Evolutionary conservation across 2,797 vertebrate genomes (phyloP).

Genomic region (Neosilurus mollespiculum): DNA sequence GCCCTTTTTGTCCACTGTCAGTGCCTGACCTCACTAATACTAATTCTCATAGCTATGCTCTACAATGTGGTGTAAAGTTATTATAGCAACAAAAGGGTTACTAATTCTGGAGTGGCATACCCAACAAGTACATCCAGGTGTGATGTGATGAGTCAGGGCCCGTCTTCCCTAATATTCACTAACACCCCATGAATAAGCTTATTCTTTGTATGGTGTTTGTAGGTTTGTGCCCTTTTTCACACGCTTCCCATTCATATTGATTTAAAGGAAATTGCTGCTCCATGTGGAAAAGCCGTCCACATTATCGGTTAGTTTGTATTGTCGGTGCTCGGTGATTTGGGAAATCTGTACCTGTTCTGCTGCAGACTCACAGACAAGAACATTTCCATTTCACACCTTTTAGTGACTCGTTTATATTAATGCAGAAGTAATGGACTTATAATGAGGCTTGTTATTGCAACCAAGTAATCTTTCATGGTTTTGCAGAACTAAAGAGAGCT

Average conservation of each 20-base stretch:
- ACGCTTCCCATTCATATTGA: constrained; percentile 18
- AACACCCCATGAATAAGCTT: constrained; percentile 39
- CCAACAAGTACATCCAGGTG: neutral
- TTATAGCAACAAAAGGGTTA: neutral
- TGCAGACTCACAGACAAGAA: constrained; percentile 39
- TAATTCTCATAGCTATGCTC: neutral
- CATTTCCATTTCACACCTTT: constrained; percentile 38
- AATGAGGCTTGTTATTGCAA: neutral
- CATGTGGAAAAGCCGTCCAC: constrained; percentile 53
- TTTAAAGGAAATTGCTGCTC: constrained; percentile 5
- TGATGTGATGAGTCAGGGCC: constrained; percentile 16
- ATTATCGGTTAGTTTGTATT: constrained; percentile 52
- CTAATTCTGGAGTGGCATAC: neutral
- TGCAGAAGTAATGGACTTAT: neutral
- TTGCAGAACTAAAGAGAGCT: neutral
- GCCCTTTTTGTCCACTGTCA: too few relatives aligned
- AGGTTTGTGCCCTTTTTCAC: constrained; percentile 32
- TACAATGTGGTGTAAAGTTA: neutral
- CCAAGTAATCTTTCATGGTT: neutral
- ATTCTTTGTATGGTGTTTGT: constrained; percentile 49
- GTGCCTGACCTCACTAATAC: neutral
- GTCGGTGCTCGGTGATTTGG: constrained; percentile 45
- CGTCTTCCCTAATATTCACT: constrained; percentile 25
- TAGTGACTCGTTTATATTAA: neutral
- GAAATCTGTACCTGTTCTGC: constrained; percentile 34